These are phyloP conservation scores for Peromyscus attwateri DNA, from an alignment of 2,797 vertebrate species.

Conservation along the genomic window DNA sequence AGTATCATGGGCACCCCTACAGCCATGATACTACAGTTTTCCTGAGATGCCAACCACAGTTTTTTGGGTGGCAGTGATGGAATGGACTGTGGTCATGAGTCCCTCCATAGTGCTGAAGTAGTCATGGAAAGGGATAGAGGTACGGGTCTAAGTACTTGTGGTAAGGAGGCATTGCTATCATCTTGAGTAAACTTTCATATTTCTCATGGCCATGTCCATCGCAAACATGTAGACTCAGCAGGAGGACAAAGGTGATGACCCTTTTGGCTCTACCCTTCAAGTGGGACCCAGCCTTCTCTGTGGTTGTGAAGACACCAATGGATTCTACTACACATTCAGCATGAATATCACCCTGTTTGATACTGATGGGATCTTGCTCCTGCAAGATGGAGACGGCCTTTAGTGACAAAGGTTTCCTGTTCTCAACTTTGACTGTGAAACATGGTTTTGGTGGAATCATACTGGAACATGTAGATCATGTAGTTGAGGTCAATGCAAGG, in stretches of 20 bases:
- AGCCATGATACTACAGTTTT: not conserved
- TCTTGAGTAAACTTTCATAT: not conserved
- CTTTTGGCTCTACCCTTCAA: not conserved
- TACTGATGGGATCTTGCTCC: no score
- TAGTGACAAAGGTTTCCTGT: not conserved
- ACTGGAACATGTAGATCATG: not conserved
- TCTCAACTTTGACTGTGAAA: not conserved
- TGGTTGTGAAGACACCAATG: not conserved
- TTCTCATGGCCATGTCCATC: not conserved
- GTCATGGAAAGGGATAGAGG: not conserved
- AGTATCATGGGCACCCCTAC: not conserved
- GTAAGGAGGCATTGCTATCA: not conserved
- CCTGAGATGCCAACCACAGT: not conserved
- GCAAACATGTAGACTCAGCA: not conserved
- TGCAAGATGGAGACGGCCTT: not conserved
- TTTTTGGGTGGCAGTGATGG: not conserved
- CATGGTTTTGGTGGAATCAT: not conserved
- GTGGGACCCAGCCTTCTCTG: not conserved
- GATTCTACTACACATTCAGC: not conserved
- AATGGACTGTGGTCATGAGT: not conserved
- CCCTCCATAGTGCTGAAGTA: not conserved
- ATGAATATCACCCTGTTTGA: not conserved
- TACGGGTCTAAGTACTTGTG: not conserved
- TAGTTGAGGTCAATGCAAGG: not conserved
- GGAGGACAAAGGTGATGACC: not conserved